These are phyloP conservation scores for Pteruthius melanotis DNA, from an alignment of 2,113 vertebrate genomes.

Conservation along the genomic window DNA sequence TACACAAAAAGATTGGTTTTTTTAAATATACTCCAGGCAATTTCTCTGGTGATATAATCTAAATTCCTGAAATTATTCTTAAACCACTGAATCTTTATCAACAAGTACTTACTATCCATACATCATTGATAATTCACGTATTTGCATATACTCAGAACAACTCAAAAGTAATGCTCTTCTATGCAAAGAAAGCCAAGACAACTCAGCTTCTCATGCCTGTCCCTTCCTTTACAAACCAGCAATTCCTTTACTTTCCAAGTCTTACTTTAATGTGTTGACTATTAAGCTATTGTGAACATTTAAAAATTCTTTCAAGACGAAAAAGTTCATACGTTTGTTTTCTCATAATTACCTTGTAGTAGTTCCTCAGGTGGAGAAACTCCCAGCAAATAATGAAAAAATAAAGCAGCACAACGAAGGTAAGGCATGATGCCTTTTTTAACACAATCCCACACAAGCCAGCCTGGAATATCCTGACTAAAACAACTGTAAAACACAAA, in stretches of 20 bases:
- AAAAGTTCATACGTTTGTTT: background rate
- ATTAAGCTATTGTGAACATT: background rate
- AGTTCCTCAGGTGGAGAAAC: slow-evolving; percentile 91
- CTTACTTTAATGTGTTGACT: background rate
- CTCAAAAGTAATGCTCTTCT: background rate
- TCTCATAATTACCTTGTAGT: slow-evolving; percentile 67
- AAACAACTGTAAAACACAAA: slow-evolving; percentile 72
- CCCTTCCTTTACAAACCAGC: background rate
- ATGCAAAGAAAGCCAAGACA: background rate
- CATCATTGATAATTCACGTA: background rate
- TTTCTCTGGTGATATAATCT: background rate
- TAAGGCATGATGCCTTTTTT: slow-evolving; percentile 87
- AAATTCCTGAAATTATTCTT: background rate
- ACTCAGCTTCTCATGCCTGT: background rate
- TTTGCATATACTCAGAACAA: background rate
- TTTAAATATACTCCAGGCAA: background rate
- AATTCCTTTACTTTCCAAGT: background rate
- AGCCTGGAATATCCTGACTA: slow-evolving; percentile 76
- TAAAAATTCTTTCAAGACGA: background rate
- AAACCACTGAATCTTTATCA: background rate
- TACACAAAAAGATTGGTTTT: background rate
- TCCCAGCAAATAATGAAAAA: slow-evolving; percentile 92
- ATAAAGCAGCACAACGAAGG: slow-evolving; percentile 89
- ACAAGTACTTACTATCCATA: background rate
- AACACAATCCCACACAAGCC: slow-evolving; percentile 81